Evolutionary conservation across 2,113 vertebrate species (phyloP).

Genomic region (Amblyornis subalaris): DNA sequence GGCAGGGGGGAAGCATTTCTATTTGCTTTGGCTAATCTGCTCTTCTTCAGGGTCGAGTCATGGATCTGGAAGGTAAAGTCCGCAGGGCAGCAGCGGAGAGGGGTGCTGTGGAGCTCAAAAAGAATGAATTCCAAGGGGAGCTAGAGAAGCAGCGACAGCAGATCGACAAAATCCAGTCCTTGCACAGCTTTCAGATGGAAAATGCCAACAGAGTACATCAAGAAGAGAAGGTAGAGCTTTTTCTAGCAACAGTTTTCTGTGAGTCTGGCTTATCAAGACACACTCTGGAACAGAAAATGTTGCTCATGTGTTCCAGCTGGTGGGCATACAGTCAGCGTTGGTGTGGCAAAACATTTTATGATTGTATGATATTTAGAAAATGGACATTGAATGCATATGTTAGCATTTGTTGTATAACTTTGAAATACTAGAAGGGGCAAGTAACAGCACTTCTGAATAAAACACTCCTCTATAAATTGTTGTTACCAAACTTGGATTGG

Average conservation of each 20-base stretch:
- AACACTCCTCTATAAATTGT: background rate
- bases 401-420: background rate
- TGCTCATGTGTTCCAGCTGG: background rate
- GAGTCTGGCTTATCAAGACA: background rate
- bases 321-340: background rate
- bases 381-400: background rate
- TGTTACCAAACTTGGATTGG: background rate
- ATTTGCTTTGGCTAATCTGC: background rate
- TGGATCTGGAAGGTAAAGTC: conserved; percentile 84
- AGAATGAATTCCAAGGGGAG: conserved; percentile 86
- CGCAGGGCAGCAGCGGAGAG: conserved; percentile 76
- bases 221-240: conserved; percentile 81
- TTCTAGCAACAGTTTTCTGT: background rate
- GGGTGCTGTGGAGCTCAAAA: conserved; percentile 81
- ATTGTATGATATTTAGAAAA: background rate
- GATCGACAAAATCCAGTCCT: conserved; percentile 77
- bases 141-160: conserved; percentile 82
- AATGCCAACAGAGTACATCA: conserved; percentile 73
- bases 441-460: background rate
- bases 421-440: background rate
- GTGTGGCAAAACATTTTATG: background rate
- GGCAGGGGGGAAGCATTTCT: background rate
- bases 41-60: conserved; percentile 75
- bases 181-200: conserved; percentile 83
- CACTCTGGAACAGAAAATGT: background rate